Evolutionary conservation across 2,797 vertebrate species (phyloP), one percentile per base, ranked within the genome.

Genomic region (Enteromius viviparus): DNA sequence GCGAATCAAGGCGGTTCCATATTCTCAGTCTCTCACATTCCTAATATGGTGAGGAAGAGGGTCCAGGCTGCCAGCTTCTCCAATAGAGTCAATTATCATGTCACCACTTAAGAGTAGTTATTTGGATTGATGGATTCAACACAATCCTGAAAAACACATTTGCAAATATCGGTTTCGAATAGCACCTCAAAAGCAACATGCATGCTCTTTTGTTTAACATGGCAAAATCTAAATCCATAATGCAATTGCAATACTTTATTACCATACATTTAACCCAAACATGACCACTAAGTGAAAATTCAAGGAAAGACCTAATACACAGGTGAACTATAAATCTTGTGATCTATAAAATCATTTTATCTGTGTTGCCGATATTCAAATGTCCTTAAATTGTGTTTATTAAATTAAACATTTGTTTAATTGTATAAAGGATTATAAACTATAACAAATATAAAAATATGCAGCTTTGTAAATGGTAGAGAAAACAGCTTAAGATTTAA

Each of bases 31-130:
- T 91, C 89, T 83, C 83, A 89, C 86, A 15, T 85, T 92, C 95
- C 95, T 94, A 95, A 94, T 95, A 95, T 92, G 94, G 95, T 87
- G 77, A 86, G 89, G 88, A n/a, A 85, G 0, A 82, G 6, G 76
- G 89, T 90, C 87, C 89, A 89, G 81, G 85, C 88, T 0, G 17
- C 87, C 74, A 0, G 0, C 86, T 42, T 1, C 1, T 72, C 42
- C 65, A 89, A 84, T 90, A 87, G 42, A 66, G 84, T 76, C 87
- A 90, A 89, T 86, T 81, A 86, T 82, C 81, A 86, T 85, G 53
- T 47, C 40, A 80, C 85, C 64, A 72, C 71, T 0, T 21, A 0
- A 80, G 21, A 62, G 72, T 42, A 70, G 29, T 76, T 83, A 49
- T 70, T 84, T 82, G 40, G 71, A 89, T 85, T 69, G 76, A 84